Evolutionary conservation across 2,113 vertebrate genomes (phyloP).

Genomic region (Zingel zingel): DNA sequence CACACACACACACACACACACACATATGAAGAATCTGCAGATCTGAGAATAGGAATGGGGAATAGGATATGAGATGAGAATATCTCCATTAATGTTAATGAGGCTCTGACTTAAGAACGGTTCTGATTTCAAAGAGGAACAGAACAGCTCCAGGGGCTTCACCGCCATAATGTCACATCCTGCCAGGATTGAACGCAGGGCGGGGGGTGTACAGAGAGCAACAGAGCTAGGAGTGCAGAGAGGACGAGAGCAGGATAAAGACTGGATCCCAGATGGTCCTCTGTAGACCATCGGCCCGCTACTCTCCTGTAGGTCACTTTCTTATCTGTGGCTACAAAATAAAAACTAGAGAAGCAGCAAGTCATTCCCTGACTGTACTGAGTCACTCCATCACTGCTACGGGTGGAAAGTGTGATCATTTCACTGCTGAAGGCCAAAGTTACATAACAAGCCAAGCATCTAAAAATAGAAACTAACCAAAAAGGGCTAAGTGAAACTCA

Average conservation of each 20-base stretch:
- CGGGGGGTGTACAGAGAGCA: neutral
- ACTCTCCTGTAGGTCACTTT: no score
- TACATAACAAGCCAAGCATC: constrained; percentile 48
- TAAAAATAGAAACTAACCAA: constrained; percentile 58
- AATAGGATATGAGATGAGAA: constrained; percentile 57
- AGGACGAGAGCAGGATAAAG: neutral
- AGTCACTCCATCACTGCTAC: neutral
- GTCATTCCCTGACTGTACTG: neutral
- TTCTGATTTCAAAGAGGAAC: constrained; percentile 61
- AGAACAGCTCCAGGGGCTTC: constrained; percentile 39
- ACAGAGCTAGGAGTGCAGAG: neutral
- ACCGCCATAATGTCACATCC: constrained; percentile 54
- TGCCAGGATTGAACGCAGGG: constrained; percentile 15
- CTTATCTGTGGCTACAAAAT: no score
- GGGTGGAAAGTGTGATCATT: constrained; percentile 39
- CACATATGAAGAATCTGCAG: neutral
- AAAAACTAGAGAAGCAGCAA: neutral
- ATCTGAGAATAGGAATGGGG: constrained; percentile 46
- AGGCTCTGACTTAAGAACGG: constrained; percentile 30
- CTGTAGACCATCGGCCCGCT: no score
- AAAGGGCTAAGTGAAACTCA: constrained; percentile 27
- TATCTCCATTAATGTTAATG: constrained; percentile 72
- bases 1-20: neutral
- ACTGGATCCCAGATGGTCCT: neutral
- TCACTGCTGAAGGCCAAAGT: constrained; percentile 37